Evolutionary conservation across 2,888 invertebrate species (phyloP), one percentile per base, ranked within the genome.

Genomic region (Lumbricus terrestris): DNA sequence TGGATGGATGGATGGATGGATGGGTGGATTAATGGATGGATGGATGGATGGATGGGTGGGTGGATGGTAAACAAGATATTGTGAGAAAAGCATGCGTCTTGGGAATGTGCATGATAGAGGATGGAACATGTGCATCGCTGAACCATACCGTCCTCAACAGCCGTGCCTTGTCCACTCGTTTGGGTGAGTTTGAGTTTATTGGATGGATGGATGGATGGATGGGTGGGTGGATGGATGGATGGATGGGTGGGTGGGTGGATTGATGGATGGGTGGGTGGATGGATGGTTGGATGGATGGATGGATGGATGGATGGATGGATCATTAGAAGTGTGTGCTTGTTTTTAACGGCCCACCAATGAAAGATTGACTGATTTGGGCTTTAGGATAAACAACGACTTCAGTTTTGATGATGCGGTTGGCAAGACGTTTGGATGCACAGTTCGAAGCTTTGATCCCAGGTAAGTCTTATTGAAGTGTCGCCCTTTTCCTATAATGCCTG

Each of bases 91-190:
- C 23, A 33, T 42, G 93, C 93, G 29, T 18, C 20, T 90, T 82
- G 90, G 91, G 13, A 90, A 88, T 34, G 29, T 18, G 42, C 93
- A 93, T 89, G 94, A 94, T 83, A 94, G 94, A 0, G 94, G 94
- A 11, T 94, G 93, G 93, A 93, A 94, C 90, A 93, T 94, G 16
- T 94, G 94, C 89, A 90, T 94, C 88, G 93, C 93, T 29, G 93
- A 93, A 16, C 93, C 94, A 3, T 93, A 93, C 91, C 91, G 91
- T 20, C 90, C 94, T 35, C 90, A 91, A 33, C 91, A 92, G 16
- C 93, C 93, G 8, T 94, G 94, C 90, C 91, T 94, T 15, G 92
- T 94, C n/a, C 93, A 93, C 91, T 93, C 93, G 3, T 94, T 94
- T 92, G 93, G 93, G 94, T 94, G 91, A 69, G 69, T 11, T n/a